Percentiles rank a stretch among this genome's conserved stretches.
phyloP scores from a whole-genome alignment of 35 echinoderm and acorn worm genomes.

The Holothuria glaberrima region DNA sequence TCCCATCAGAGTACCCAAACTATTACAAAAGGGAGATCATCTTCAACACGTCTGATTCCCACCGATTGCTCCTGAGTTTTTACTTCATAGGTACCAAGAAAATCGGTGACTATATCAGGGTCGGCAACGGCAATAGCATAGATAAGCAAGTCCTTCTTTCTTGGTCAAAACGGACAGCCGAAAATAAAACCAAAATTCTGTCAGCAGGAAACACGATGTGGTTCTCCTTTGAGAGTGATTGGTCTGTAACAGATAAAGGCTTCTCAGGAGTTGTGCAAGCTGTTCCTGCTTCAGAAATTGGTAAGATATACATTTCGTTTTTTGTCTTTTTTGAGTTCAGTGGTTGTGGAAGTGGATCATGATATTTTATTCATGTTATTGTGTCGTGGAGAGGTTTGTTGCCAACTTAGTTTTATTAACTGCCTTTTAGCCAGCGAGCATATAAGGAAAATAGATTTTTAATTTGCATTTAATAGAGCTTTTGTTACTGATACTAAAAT shows the following conservation, averaged over 20 bases:
- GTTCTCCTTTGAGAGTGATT: conserved; percentile 16
- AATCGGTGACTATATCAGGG: neutral
- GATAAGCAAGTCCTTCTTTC: neutral
- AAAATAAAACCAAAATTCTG: neutral
- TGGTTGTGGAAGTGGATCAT: no score
- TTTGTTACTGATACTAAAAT: no score
- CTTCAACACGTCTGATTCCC: neutral
- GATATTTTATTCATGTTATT: no score
- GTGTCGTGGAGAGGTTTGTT: no score
- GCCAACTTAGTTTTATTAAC: no score
- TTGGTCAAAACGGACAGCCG: neutral
- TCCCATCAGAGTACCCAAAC: no score
- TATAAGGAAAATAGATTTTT: no score
- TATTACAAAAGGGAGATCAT: no score
- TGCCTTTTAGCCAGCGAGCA: no score
- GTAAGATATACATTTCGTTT: no score
- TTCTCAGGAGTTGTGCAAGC: neutral
- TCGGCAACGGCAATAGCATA: conserved; percentile 2
- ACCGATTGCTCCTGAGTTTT: neutral
- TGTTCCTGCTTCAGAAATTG: neutral
- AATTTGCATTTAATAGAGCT: no score
- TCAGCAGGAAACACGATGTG: conserved; percentile 8
- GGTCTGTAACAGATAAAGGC: neutral
- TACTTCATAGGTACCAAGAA: neutral
- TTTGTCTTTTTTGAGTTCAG: no score